These are phyloP conservation scores for Drosophila pseudoananassae DNA, from an alignment of 1,140 invertebrate species.

Conservation along the genomic window DNA sequence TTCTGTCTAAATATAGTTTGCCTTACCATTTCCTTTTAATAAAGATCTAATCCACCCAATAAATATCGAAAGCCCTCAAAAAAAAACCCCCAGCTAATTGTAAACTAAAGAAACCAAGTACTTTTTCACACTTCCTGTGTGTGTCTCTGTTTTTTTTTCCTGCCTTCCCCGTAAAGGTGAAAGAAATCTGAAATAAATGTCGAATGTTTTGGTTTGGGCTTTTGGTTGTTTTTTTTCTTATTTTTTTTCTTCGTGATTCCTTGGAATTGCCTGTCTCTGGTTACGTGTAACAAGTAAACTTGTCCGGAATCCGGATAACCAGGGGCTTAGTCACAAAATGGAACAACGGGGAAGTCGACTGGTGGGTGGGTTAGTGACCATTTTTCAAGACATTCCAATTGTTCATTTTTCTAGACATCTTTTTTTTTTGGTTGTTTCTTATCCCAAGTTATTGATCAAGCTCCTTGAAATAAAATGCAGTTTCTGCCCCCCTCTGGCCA, in stretches of 20 bases:
- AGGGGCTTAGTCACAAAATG: conserved; percentile 9
- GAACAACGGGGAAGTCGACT: background rate
- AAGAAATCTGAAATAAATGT: conserved; percentile 57
- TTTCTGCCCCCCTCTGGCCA: background rate
- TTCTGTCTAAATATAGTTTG: background rate
- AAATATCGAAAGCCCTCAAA: too few species aligned
- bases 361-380: too few species aligned
- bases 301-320: conserved; percentile 24
- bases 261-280: conserved; percentile 34
- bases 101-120: background rate
- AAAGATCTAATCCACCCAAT: background rate
- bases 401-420: background rate
- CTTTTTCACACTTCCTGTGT: too few species aligned
- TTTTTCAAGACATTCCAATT: conserved; percentile 21
- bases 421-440: conserved; percentile 2
- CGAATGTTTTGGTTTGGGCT: conserved; percentile 3
- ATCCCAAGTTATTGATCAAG: conserved; percentile 44
- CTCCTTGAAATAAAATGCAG: background rate
- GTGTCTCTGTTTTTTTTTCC: background rate
- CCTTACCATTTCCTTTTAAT: background rate
- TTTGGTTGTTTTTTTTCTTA: conserved; percentile 4
- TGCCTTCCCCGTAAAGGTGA: conserved; percentile 1
- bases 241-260: conserved; percentile 1
- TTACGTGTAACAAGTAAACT: conserved; percentile 72
- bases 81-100: background rate